Base-by-base conservation (phyloP, 2,888 invertebrate genomes). In the Molorchus minor region DNA sequence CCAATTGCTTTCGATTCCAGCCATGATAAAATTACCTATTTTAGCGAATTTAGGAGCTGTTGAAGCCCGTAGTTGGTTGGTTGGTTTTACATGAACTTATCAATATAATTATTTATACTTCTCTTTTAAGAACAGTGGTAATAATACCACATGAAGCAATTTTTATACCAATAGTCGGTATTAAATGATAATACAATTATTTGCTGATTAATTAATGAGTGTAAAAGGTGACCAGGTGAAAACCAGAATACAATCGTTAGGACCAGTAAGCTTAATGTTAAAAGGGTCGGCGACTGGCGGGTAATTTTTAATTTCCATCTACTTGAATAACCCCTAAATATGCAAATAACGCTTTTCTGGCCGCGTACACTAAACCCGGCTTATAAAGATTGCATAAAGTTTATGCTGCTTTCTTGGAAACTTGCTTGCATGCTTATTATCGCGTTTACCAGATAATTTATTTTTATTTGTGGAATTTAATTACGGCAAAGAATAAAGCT, bases 351-450 rank as follows among this genome's bases (percentile, higher is more conserved):
- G 38, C 21, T 29, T n/a, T n/a, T n/a, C n/a, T n/a, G n/a, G n/a
- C n/a, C n/a, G 15, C 47, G 13, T 16, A 21, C 38, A 40, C 33
- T 15, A 30, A 29, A 43, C 20, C 46, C 59, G 65, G 65, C 67
- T 67, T 62, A 64, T 67, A 67, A 68, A 69, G 70, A 70, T 69
- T 70, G 69, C 66, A 68, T 63, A 62, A 65, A 69, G 68, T 69
- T 69, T 62, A 65, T 45, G 58, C 38, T 59, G 71, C 61, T 73
- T 75, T 72, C 72, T 71, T 68, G 67, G 66, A 70, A 76, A 72
- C 71, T 70, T 67, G 71, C 68, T 77, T 71, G 77, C 77, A 76
- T 75, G 77, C 75, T 74, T 71, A 76, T 76, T 77, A 78, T 77
- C 77, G 72, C 75, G 64, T 71, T 71, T 68, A 65, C 69, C 70